A percentile compares a stretch with the other conserved stretches of the same genome.
Conservation (phyloP, 2,888 invertebrate species). For the Epinotia nisella region DNA sequence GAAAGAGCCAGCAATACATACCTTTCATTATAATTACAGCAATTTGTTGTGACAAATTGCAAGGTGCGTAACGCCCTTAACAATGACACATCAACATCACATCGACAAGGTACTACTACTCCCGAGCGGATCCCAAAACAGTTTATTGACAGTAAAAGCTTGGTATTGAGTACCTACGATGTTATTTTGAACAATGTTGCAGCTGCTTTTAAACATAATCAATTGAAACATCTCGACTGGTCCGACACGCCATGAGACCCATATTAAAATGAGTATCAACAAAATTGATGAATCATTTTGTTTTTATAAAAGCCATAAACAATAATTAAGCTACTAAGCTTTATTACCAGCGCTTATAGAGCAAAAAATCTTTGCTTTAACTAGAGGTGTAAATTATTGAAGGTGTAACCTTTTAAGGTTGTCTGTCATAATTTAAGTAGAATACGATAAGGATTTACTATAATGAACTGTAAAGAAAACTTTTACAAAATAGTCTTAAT, state of each 20-base stretch:
- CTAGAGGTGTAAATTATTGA: slow-evolving; percentile 7
- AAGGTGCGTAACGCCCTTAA: too few species aligned
- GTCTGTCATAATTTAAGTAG: not conserved
- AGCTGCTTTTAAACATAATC: slow-evolving; percentile 37
- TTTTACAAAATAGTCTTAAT: too few species aligned
- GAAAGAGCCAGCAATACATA: too few species aligned
- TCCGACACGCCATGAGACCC: slow-evolving; percentile 24
- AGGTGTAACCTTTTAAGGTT: slow-evolving; percentile 4
- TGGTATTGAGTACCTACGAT: not conserved
- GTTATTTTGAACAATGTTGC: slow-evolving; percentile 15
- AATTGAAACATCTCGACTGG: slow-evolving; percentile 34
- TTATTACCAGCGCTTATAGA: not conserved
- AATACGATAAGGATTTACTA: too few species aligned
- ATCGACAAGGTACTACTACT: not conserved
- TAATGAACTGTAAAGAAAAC: too few species aligned
- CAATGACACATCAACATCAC: too few species aligned
- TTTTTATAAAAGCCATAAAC: slow-evolving; percentile 36
- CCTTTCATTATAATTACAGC: too few species aligned
- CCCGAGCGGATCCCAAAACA: not conserved
- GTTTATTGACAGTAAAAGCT: not conserved
- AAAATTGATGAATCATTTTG: slow-evolving; percentile 34
- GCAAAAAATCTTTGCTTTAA: slow-evolving; percentile 6
- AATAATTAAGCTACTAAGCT: slow-evolving; percentile 31
- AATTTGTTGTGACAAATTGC: too few species aligned
- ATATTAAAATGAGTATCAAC: slow-evolving; percentile 30